Percentiles rank a stretch among this genome's conserved stretches.
Evolutionary conservation across 2,113 vertebrate species (phyloP).

Genomic region (Cryptotis parvus): DNA sequence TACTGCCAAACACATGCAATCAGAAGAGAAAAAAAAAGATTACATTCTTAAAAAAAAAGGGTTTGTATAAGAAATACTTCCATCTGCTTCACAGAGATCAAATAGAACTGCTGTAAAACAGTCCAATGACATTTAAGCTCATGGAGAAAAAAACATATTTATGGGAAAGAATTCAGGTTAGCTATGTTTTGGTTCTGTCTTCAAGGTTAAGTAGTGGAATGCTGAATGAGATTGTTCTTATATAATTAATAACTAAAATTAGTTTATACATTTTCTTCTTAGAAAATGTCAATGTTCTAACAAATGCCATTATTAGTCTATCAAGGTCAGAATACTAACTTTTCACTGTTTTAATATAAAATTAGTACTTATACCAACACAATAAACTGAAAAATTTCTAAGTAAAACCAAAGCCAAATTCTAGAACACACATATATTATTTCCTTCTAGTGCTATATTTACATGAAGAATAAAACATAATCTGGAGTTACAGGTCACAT

Average conservation of each 20-base stretch:
- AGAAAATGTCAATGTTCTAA: background rate
- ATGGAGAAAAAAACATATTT: conserved; percentile 71
- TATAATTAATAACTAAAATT: conserved; percentile 30
- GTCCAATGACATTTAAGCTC: conserved; percentile 76
- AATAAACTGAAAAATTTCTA: conserved; percentile 11
- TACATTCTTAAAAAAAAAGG: conserved; percentile 85
- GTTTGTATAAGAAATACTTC: conserved; percentile 84
- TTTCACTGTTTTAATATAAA: conserved; percentile 6
- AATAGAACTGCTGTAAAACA: conserved; percentile 79
- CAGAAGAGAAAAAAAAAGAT: conserved; percentile 78
- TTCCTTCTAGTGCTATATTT: background rate
- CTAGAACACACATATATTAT: background rate
- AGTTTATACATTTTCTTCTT: conserved; percentile 19
- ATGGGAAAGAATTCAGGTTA: conserved; percentile 74
- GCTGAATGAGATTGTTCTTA: conserved; percentile 25
- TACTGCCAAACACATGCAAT: conserved; percentile 86
- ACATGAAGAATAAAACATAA: background rate
- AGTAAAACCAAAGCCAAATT: background rate
- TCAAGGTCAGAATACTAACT: background rate
- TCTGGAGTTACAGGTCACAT: background rate
- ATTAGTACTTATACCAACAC: background rate
- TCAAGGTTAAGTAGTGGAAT: conserved; percentile 39
- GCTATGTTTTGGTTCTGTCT: background rate
- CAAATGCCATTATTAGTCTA: background rate
- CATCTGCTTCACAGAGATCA: conserved; percentile 85